Evolutionary conservation across 2,797 vertebrate species (phyloP).

Genomic region (Melopsittacus undulatus): DNA sequence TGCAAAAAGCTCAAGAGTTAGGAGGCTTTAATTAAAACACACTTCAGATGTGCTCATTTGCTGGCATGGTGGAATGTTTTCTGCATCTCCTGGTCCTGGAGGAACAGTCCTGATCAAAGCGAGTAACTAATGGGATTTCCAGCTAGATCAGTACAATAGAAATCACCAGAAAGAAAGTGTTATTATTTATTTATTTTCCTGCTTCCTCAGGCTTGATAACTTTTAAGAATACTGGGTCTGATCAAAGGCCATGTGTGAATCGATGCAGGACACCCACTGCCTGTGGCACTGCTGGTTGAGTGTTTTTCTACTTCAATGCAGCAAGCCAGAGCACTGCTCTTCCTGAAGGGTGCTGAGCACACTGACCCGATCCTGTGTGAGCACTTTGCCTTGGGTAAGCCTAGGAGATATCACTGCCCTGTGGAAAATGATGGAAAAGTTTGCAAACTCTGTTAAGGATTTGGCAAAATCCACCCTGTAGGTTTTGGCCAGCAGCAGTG

Average conservation of each 20-base stretch:
- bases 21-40: conserved; percentile 66
- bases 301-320: not conserved
- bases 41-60: not conserved
- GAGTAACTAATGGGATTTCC: not conserved
- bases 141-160: not conserved
- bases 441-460: fast-evolving
- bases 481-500: not conserved
- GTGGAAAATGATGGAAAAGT: not conserved
- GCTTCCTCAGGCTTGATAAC: not conserved
- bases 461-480: not conserved
- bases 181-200: conserved; percentile 23
- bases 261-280: not conserved
- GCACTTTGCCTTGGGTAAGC: not conserved
- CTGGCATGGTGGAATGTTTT: not conserved
- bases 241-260: not conserved
- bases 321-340: not conserved
- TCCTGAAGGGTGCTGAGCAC: fast-evolving
- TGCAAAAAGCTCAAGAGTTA: conserved; percentile 40
- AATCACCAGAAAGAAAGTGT: not conserved
- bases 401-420: not conserved
- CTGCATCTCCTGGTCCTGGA: not conserved
- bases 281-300: fast-evolving
- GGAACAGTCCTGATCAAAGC: conserved; percentile 31
- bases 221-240: not conserved
- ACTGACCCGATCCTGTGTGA: not conserved